phyloP scores from a whole-genome alignment of 2,888 invertebrate species.

The Lysandra coridon region DNA sequence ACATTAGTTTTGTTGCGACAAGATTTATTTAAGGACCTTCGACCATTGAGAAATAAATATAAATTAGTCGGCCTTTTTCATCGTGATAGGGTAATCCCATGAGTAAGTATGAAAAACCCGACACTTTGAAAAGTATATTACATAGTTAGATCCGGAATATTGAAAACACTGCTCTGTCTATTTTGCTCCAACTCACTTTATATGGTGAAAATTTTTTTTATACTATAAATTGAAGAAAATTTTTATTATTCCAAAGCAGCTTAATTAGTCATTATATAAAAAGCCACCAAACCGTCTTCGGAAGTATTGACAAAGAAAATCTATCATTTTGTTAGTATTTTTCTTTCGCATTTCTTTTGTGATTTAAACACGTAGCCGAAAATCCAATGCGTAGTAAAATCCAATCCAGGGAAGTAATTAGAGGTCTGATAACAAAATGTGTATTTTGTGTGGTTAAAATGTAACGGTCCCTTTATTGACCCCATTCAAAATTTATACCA shows the following conservation, averaged over 20 bases:
- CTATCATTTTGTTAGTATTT: no score
- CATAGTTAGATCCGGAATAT: background rate
- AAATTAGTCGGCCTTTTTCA: background rate
- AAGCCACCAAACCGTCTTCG: no score
- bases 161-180: background rate
- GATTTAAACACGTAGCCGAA: no score
- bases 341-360: no score
- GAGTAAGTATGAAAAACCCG: background rate
- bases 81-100: constrained; percentile 14
- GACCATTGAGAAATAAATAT: background rate
- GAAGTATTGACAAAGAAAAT: no score
- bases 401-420: background rate
- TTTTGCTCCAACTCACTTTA: background rate
- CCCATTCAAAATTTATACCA: background rate
- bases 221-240: no score
- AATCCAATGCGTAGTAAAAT: no score
- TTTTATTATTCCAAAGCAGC: no score
- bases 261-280: no score
- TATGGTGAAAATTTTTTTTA: no score
- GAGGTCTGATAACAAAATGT: background rate
- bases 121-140: background rate
- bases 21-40: constrained; percentile 16
- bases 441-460: background rate
- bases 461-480: constrained; percentile 9
- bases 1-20: constrained; percentile 9